These are phyloP conservation scores for Uria aalge DNA, from an alignment of 2,113 vertebrate species.

Conservation along the genomic window DNA sequence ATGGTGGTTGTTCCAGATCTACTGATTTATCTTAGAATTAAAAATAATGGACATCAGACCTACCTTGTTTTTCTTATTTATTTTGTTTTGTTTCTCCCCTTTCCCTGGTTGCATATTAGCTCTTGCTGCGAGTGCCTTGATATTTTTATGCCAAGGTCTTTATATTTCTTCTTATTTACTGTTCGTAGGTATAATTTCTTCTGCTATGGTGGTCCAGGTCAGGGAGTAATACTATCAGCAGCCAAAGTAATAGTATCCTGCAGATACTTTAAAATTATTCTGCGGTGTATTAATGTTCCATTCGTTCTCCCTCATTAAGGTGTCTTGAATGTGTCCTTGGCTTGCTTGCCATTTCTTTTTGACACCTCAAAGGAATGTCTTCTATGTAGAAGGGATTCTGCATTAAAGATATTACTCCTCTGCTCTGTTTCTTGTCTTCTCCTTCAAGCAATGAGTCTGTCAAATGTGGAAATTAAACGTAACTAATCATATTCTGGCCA, in stretches of 20 bases:
- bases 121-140: not conserved
- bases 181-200: not conserved
- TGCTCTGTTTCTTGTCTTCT: not conserved
- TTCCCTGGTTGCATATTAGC: not conserved
- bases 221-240: not conserved
- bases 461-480: not conserved
- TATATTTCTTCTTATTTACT: not conserved
- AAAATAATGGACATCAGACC: not conserved
- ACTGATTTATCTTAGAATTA: not conserved
- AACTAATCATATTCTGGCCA: not conserved
- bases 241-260: not conserved
- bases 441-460: not conserved
- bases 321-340: not conserved
- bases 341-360: not conserved
- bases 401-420: not conserved
- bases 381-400: not conserved
- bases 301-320: not conserved
- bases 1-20: not conserved
- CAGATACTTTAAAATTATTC: not conserved
- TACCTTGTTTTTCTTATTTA: not conserved
- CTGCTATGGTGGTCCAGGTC: not conserved
- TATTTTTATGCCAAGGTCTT: not conserved
- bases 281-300: not conserved
- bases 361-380: not conserved
- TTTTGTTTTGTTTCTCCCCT: not conserved